Base-by-base conservation (phyloP, 1,140 invertebrate genomes). In the Trichomalopsis sarcophagae region DNA sequence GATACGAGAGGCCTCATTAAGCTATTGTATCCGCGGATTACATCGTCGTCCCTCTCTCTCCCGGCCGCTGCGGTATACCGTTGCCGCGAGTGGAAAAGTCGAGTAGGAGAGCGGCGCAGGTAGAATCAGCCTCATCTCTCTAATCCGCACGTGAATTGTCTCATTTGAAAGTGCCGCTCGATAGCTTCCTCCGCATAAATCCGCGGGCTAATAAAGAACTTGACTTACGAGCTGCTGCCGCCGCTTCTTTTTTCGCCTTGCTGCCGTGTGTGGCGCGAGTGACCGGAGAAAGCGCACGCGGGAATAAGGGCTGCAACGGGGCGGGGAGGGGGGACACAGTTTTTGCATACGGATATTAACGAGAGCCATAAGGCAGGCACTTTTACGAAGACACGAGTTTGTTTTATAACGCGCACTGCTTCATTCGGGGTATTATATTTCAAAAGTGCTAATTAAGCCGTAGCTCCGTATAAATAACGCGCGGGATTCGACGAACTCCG, bases 131-230 rank as follows among this genome's bases (percentile, higher is more conserved):
- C 5, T n/a, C 33, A 73, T 40, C 36, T 76, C 44, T 76, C 40
- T 76, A 76, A 76, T 76, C 73, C 76, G 81, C 88, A 89, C 87
- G 87, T 86, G 88, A 90, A 90, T 90, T 89, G 89, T 91, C 88
- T 90, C 89, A 88, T 90, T 90, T 89, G 66, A 87, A 85, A 84
- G 71, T 81, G 50, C 76, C 83, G 47, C 13, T 36, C 33, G 33
- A 36, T 36, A 36, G 33, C 33, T 36, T 5, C 73, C 82, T 71
- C 69, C 6, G 62, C 33, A 36, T 66, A 66, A 66, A 23, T 10
- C 69, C n/a, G 23, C 27, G 5, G 21, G 1, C 30, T 23, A 90
- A 91, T 92, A 92, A 91, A 92, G 89, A 85, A 77, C 81, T 87
- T 87, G 87, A 88, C 71, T 75, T 71, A 71, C 69, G 69, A 71